Percentiles rank a stretch among this genome's conserved stretches.
Conservation (phyloP, 2,888 invertebrate species). For the Sympetrum striolatum region DNA sequence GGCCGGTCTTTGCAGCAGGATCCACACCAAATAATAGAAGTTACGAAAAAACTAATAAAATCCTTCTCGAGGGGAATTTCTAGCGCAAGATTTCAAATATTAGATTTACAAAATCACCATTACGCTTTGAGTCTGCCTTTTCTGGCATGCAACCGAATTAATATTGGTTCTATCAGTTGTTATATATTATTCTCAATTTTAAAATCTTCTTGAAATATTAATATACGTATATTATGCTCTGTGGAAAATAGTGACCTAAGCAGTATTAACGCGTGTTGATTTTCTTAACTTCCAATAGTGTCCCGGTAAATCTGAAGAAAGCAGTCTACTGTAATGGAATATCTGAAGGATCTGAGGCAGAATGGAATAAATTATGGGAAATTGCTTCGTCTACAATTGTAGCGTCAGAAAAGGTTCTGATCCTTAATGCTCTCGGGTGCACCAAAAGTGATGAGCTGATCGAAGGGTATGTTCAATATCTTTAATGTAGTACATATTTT, state of each 20-base stretch:
- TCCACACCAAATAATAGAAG: no score
- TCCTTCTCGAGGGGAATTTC: no score
- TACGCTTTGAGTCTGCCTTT: no score
- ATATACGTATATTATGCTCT: background rate
- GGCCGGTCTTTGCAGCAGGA: no score
- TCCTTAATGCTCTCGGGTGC: constrained; percentile 68
- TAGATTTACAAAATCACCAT: no score
- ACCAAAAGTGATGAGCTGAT: constrained; percentile 60
- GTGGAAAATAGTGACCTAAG: constrained; percentile 49
- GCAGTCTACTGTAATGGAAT: constrained; percentile 72
- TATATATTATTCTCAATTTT: no score
- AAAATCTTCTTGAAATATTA: no score
- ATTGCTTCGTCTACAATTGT: constrained; percentile 67
- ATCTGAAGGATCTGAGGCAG: constrained; percentile 67
- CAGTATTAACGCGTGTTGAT: constrained; percentile 49
- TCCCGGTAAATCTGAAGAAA: constrained; percentile 70
- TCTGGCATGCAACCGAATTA: no score
- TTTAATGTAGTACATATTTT: background rate
- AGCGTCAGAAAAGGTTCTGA: constrained; percentile 67
- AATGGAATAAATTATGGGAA: constrained; percentile 75
- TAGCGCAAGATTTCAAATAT: no score
- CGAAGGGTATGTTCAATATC: constrained; percentile 55
- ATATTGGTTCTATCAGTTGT: no score
- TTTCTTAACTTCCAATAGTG: constrained; percentile 58
- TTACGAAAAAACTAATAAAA: no score